Percentiles rank a stretch among this genome's conserved stretches.
Conservation (phyloP, 1,140 invertebrate genomes). For the Frieseomelitta varia region DNA sequence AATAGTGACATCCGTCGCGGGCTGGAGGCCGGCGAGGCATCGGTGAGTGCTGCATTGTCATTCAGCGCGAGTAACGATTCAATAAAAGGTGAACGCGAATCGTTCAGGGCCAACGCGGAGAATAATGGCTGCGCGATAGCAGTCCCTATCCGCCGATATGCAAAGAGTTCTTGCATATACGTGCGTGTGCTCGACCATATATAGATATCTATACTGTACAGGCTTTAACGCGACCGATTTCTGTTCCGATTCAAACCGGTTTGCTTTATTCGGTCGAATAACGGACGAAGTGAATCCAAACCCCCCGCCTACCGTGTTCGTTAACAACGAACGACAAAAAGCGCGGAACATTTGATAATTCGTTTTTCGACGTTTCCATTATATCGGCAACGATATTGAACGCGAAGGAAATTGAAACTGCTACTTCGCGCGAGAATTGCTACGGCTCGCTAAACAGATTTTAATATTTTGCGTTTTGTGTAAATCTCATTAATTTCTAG, state of each 20-base stretch:
- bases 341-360: not conserved
- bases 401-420: too few relatives aligned
- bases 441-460: too few relatives aligned
- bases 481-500: too few relatives aligned
- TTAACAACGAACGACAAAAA: not conserved
- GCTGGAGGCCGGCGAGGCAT: constrained; percentile 42
- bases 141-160: constrained; percentile 19
- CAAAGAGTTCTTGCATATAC: constrained; percentile 17
- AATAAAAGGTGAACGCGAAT: constrained; percentile 67
- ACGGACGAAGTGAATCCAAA: constrained; percentile 7
- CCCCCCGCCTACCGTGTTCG: not conserved
- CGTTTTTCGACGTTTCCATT: too few relatives aligned
- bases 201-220: not conserved
- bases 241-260: constrained; percentile 7
- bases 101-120: constrained; percentile 43
- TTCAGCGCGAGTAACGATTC: constrained; percentile 66
- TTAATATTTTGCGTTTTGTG: too few relatives aligned
- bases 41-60: constrained; percentile 59
- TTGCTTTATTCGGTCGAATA: constrained; percentile 32
- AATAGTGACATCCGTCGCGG: constrained; percentile 66
- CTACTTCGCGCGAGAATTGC: too few relatives aligned
- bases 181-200: not conserved
- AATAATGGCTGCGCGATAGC: constrained; percentile 55
- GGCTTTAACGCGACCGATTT: constrained; percentile 2
- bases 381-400: too few relatives aligned